Evolutionary conservation across 1,140 invertebrate species (phyloP), one percentile per base, ranked within the genome.

Genomic region (Heliothis virescens): DNA sequence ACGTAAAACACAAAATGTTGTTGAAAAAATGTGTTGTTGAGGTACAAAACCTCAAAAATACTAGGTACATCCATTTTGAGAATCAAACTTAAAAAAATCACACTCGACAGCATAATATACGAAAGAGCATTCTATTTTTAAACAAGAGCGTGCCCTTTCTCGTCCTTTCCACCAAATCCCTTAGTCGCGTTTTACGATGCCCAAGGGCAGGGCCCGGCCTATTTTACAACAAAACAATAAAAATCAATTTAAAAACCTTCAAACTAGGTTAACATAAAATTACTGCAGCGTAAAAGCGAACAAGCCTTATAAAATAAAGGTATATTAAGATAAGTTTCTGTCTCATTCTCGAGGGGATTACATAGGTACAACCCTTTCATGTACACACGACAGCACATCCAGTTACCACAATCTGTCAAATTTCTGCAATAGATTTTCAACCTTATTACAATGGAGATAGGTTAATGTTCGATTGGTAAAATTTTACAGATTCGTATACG

Each of bases 211-310:
- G 34, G 10, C 1, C 7, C 15, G 16, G 63, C 16, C 63, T 47
- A 47, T 65, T 47, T 41, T 67, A 67, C 12, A 41, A 26, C 41
- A 16, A 41, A 67, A 48, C 63, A 67, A 67, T 67, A 67, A 67
- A 16, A 67, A 67, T 67, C 63, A 67, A 67, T 67, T 67, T 67
- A 67, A 67, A 57, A 65, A 65, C 62, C 62, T 65, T 67, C 63
- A 67, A 67, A 67, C 41, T 67, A 67, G 16, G 63, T 67, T 67
- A 48, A 67, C 63, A 48, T 16, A 21, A 48, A 67, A 67, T 67
- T 18, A 18, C 62, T 18, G 41, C 62, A 47, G 41, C n/a, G 16
- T 18, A 48, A 57, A 57, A 18, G 63, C 3, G 41, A 48, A 65
- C 15, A 41, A 34, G 63, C n/a, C 41, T 48, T 29, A 18, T 10